Evolutionary conservation across 1,140 invertebrate species (phyloP), one percentile per base, ranked within the genome.

Genomic region (Caenorhabditis tropicalis): DNA sequence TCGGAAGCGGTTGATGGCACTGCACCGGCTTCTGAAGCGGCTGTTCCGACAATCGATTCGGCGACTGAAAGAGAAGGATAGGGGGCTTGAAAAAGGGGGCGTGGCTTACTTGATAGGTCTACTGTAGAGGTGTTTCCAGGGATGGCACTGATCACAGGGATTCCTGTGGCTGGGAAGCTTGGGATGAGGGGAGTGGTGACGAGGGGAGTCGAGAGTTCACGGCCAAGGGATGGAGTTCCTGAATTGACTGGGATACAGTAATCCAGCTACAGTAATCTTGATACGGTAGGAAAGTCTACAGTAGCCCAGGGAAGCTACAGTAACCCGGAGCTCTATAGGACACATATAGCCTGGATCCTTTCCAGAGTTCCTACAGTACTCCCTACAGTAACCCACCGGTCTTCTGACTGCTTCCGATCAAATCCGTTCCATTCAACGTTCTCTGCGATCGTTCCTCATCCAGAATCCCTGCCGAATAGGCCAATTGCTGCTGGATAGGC

Each of bases 401-500:
- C 16, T 56, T 53, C 33, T 51, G 79, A 16, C 39, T 81, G 15
- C 65, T 31, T 16, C 51, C 83, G 24, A 74, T 43, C 9, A 46
- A 10, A 16, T 84, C 83, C 83, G 43, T 60, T n/a, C 39, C 74
- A 29, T 51, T 81, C 19, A 84, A 10, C 19, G 79, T 84, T 29
- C 21, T 24, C 33, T 82, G 82, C 0, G 82, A 43, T 27, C 82
- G 36, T n/a, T 82, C 82, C 46, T 82, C 79, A 31, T 48, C 86
- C 31, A 82, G 27, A 70, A 36, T 51, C 16, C 36, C 43, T 27
- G 15, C 53, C 21, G 65, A 43, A 43, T 74, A 74, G 5, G 65
- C 36, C 36, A 74, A n/a, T 43, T 74, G 65, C 24, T 74, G 65
- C 12, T 74, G 65, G 6, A 27, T n/a, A 0, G 65, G 65, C 24